phyloP scores from a whole-genome alignment of 2,797 vertebrate species.

The Passerculus sandwichensis region DNA sequence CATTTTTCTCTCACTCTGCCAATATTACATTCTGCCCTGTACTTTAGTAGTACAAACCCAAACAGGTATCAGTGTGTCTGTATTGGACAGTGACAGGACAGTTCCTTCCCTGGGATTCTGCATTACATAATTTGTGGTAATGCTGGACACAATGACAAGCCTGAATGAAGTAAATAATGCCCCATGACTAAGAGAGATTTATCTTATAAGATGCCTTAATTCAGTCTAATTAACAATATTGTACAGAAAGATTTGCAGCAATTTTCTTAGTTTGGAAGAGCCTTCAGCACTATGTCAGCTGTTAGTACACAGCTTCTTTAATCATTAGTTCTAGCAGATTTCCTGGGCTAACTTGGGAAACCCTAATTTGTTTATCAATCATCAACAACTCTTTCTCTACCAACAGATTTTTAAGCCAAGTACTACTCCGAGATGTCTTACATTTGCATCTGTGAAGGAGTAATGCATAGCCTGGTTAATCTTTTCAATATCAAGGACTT shows the following conservation, averaged over 20 bases:
- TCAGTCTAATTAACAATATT: not conserved
- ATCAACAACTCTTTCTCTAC: not conserved
- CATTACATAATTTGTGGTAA: not conserved
- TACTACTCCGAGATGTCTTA: not conserved
- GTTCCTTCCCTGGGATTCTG: not conserved
- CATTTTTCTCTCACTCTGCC: not conserved
- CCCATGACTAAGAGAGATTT: not conserved
- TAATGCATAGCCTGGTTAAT: not conserved
- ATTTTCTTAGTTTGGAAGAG: not conserved
- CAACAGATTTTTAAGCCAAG: not conserved
- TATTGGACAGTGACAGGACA: accelerated
- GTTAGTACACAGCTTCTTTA: not conserved
- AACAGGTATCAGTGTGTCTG: not conserved
- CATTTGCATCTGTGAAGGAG: not conserved
- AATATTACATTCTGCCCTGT: not conserved
- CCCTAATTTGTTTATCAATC: not conserved
- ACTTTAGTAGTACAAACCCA: not conserved
- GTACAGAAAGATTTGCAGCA: not conserved
- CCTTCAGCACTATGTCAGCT: not conserved
- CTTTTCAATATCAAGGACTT: not conserved
- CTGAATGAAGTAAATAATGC: not conserved
- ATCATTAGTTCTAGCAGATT: not conserved
- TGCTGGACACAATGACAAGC: not conserved
- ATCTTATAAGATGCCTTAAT: not conserved
- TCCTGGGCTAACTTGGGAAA: not conserved